phyloP scores from a whole-genome alignment of 64 coral and sea anemone genomes.

The Actinia tenebrosa region DNA sequence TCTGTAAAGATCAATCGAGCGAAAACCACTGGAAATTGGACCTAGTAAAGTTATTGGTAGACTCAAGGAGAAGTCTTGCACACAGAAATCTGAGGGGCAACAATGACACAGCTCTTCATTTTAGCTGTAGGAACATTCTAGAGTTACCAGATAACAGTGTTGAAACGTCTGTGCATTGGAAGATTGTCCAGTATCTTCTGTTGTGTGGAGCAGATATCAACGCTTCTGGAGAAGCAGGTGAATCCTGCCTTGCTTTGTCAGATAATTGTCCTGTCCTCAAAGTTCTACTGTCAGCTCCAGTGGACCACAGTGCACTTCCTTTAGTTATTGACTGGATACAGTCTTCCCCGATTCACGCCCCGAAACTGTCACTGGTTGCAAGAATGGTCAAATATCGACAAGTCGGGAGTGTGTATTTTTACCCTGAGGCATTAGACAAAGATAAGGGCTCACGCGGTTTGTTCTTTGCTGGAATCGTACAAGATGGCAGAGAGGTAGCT shows the following conservation, averaged over 20 bases:
- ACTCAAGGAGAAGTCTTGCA: neutral
- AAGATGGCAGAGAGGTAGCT: slow-evolving; percentile 17
- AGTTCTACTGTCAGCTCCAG: neutral
- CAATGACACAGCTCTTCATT: neutral
- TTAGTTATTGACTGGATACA: neutral
- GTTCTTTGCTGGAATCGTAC: slow-evolving; percentile 21
- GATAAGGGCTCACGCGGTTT: neutral
- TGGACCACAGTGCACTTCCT: neutral
- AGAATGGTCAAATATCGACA: neutral
- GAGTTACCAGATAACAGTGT: neutral
- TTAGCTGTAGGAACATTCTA: neutral
- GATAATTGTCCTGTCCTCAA: neutral
- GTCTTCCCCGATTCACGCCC: neutral
- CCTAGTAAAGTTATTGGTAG: neutral
- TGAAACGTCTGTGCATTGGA: neutral
- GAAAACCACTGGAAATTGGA: neutral
- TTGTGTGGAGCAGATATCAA: neutral
- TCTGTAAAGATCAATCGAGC: neutral
- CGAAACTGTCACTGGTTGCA: neutral
- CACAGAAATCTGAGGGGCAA: neutral
- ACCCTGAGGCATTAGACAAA: neutral
- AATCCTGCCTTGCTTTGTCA: neutral
- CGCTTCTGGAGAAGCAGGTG: neutral
- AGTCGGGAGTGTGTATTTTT: neutral
- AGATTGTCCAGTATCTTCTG: neutral